Evolutionary conservation across 2,113 vertebrate genomes (phyloP).

Genomic region (Corythoichthys intestinalis): DNA sequence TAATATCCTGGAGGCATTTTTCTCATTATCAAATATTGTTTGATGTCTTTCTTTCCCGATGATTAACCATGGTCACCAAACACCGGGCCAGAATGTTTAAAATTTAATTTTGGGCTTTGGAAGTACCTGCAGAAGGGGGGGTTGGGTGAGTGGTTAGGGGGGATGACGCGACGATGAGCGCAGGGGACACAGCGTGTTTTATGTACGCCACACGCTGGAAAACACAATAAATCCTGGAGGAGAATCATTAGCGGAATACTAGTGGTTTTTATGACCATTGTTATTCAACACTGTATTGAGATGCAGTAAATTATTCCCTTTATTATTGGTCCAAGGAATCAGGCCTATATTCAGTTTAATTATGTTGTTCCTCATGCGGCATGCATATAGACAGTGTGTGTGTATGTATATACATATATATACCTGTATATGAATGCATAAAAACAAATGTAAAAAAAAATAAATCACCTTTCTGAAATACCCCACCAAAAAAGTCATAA

Average conservation of each 20-base stretch:
- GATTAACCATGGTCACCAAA: slow-evolving; percentile 79
- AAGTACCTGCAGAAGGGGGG: slow-evolving; percentile 66
- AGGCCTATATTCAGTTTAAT: slow-evolving; percentile 61
- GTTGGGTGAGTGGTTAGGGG: slow-evolving; percentile 62
- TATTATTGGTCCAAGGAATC: slow-evolving; percentile 61
- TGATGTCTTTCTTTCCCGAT: slow-evolving; percentile 81
- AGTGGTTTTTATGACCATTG: slow-evolving; percentile 63
- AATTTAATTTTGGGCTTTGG: slow-evolving; percentile 72
- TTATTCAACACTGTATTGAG: slow-evolving; percentile 62
- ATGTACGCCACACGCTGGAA: slow-evolving; percentile 55
- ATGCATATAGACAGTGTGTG: background rate
- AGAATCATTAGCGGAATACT: slow-evolving; percentile 70
- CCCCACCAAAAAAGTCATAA: background rate
- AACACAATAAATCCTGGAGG: slow-evolving; percentile 69
- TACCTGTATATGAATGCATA: background rate
- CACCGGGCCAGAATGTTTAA: slow-evolving; percentile 77
- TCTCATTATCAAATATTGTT: slow-evolving; percentile 82
- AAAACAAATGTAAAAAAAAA: background rate
- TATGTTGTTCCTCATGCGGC: slow-evolving; percentile 42
- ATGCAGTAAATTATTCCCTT: slow-evolving; percentile 65
- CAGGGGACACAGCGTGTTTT: slow-evolving; percentile 38
- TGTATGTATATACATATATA: background rate
- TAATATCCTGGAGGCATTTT: slow-evolving; percentile 79
- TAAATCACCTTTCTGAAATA: background rate
- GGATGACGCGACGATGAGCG: slow-evolving; percentile 66